Conservation (phyloP, 2,888 invertebrate genomes). For the Oscheius sp. region DNA sequence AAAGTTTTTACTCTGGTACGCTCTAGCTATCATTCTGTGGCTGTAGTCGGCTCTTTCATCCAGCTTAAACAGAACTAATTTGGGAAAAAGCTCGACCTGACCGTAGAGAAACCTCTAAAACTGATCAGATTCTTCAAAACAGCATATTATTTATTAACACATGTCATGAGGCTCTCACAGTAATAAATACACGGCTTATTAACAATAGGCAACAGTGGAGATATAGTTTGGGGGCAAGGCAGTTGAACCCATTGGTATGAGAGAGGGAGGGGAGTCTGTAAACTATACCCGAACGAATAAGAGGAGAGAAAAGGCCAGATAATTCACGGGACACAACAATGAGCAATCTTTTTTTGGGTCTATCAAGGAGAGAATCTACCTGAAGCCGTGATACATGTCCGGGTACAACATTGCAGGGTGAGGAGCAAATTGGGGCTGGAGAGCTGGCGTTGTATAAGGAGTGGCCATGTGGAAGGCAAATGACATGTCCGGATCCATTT, state of each 20-base stretch:
- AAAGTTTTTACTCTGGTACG: no score
- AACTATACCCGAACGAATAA: not conserved
- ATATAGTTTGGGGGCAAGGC: slow-evolving; percentile 18
- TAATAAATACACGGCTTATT: slow-evolving; percentile 9
- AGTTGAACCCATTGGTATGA: slow-evolving; percentile 15
- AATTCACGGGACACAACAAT: slow-evolving; percentile 7
- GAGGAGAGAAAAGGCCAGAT: slow-evolving; percentile 14
- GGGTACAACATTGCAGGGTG: slow-evolving; percentile 5
- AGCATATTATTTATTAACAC: slow-evolving; percentile 4
- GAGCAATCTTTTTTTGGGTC: not conserved
- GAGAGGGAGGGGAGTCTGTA: not conserved
- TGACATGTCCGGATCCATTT: slow-evolving; percentile 28
- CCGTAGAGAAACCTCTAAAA: not conserved
- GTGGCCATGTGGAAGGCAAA: not conserved
- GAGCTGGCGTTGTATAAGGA: slow-evolving; percentile 13
- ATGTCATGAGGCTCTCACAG: slow-evolving; percentile 2
- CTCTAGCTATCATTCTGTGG: no score
- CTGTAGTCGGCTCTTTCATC: no score
- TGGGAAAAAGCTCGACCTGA: no score
- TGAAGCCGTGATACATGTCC: slow-evolving; percentile 11
- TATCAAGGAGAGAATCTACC: not conserved
- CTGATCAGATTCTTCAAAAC: not conserved
- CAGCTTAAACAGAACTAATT: no score
- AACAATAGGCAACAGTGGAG: not conserved
- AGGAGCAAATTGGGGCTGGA: not conserved